Evolutionary conservation across 1,140 invertebrate genomes (phyloP), one percentile per base, ranked within the genome.

Genomic region (Drosophila simulans): DNA sequence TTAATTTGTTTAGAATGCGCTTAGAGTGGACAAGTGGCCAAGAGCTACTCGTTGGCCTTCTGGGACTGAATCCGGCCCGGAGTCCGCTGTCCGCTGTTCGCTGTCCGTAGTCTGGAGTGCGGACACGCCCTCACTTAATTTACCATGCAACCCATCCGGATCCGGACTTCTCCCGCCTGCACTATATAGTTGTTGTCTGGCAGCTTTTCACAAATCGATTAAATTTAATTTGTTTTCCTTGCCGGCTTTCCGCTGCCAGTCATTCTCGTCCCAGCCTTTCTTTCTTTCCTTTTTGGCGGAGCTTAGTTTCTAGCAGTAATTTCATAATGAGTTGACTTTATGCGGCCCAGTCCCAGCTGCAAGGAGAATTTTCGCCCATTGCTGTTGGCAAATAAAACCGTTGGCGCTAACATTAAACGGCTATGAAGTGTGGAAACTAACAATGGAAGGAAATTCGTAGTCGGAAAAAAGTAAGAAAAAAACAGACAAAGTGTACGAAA

Each of bases 1-100:
- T 91, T 91, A 91, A 91, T 91, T 91, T 91, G 89, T 91, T 91
- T 91, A 83, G 84, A 88, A 86, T 91, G 89, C 89, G 89, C 84
- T 84, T 77, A 83, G 81, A 84, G 76, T 27, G 49, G 76, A 55
- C 64, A 84, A 79, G 80, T 84, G 57, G 71, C 65, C 60, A 52
- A 76, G 70, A 59, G 68, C 63, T 62, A 34, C 42, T 65, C 27
- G 35, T 17, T 35, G 42, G 49, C 11, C 34, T 56, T 13, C 42
- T 40, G 45, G 22, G 15, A 3, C 40, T 35, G 63, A 42, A n/a
- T 49, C 40, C 34, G 31, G 31, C n/a, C 17, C 17, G 17, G 17
- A 17, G 17, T 46, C 42, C 39, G 63, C 39, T 54, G 43, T 60
- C 40, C 54, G 42, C 42, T 52, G 43, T 68, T 40, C 31, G 15